phyloP scores from a whole-genome alignment of 2,888 invertebrate species.

The Aphodius sticticus region DNA sequence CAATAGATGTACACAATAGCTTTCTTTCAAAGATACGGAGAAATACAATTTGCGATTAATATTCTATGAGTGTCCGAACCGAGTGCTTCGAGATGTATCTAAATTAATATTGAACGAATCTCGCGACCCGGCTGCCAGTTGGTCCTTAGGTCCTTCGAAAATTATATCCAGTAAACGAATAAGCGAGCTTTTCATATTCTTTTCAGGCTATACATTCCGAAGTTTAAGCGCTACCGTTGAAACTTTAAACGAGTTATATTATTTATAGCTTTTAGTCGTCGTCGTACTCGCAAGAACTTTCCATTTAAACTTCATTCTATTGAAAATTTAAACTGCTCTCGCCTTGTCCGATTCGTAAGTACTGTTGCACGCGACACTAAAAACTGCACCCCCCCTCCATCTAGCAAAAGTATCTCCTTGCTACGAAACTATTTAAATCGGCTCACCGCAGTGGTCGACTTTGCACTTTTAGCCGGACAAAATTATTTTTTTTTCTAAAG shows the following conservation, averaged over 20 bases:
- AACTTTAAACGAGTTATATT: constrained; percentile 24
- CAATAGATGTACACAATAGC: no score
- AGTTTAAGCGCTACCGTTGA: constrained; percentile 18
- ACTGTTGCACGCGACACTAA: neutral
- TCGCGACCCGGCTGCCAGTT: neutral
- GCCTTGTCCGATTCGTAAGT: neutral
- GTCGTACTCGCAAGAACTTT: constrained; percentile 8
- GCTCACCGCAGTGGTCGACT: no score
- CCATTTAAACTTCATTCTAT: constrained; percentile 18
- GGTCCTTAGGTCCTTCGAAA: neutral
- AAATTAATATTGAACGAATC: neutral
- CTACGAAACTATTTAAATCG: neutral
- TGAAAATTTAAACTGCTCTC: constrained; percentile 10
- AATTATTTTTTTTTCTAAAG: no score
- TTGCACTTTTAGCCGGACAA: no score
- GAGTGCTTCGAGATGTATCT: neutral
- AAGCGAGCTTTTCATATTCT: neutral
- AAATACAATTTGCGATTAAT: neutral
- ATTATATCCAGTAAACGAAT: neutral
- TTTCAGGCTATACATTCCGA: neutral
- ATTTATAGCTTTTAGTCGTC: constrained; percentile 18
- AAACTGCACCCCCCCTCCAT: neutral
- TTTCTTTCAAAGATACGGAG: no score
- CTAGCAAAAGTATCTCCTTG: neutral
- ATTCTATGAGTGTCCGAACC: neutral